Percentiles rank a stretch among this genome's conserved stretches.
phyloP scores from a whole-genome alignment of 2,113 vertebrate genomes.

The Delphinapterus leucas region DNA sequence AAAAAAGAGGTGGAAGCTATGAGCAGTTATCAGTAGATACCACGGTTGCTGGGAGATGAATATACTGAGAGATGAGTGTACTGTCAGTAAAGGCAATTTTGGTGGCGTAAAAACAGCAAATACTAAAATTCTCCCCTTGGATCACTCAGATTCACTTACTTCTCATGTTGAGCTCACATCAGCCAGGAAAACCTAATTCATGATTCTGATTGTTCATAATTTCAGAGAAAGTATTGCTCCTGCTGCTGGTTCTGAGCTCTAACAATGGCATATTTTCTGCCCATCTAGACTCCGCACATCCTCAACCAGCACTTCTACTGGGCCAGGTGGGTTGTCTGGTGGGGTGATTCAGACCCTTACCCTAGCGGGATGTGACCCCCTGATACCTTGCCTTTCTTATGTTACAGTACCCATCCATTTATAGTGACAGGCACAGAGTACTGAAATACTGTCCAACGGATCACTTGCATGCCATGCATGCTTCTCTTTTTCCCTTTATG shows the following conservation, averaged over 20 bases:
- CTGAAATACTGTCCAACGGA: not conserved
- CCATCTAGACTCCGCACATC: not conserved
- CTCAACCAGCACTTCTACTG: not conserved
- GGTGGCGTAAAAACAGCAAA: not conserved
- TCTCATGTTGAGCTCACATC: not conserved
- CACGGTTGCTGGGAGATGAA: not conserved
- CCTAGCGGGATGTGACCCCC: rapidly evolving
- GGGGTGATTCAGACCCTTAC: not conserved
- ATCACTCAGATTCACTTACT: not conserved
- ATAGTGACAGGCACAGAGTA: not conserved
- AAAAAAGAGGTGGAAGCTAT: not conserved
- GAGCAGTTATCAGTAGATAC: not conserved
- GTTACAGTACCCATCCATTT: not conserved
- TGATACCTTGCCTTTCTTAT: not conserved
- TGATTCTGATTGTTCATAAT: not conserved
- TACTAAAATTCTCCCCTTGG: not conserved
- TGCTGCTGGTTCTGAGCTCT: not conserved
- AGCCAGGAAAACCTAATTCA: not conserved
- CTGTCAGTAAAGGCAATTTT: not conserved
- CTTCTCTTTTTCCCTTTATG: not conserved
- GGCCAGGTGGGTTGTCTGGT: not conserved
- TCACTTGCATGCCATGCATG: not conserved
- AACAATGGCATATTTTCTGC: not conserved
- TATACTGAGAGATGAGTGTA: rapidly evolving
- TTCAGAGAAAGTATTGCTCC: not conserved